A percentile compares a stretch with the other conserved stretches of the same genome.
phyloP scores from a whole-genome alignment of 2,888 invertebrate species.

The Salpingus planirostris region DNA sequence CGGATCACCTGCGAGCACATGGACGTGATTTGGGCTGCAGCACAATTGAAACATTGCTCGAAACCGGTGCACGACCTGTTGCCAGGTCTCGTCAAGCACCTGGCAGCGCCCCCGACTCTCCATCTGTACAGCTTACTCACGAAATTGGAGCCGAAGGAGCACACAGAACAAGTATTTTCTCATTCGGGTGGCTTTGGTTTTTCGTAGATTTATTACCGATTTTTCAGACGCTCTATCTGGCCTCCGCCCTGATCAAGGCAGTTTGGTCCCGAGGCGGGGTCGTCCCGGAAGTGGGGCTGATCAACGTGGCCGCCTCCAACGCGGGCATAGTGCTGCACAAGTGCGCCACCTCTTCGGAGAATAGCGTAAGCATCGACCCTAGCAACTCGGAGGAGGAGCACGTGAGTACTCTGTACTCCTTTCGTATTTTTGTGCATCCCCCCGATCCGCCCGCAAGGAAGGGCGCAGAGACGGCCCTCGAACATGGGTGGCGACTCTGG shows the following conservation, averaged over 20 bases:
- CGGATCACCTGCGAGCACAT: conserved; percentile 84
- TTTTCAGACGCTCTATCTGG: conserved; percentile 77
- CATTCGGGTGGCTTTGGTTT: background rate
- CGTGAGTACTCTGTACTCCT: conserved; percentile 29
- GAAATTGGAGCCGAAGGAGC: conserved; percentile 80
- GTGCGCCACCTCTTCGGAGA: conserved; percentile 63
- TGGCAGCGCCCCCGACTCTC: conserved; percentile 79
- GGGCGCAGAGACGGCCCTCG: too few relatives aligned
- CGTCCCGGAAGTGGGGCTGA: conserved; percentile 38
- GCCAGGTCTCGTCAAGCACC: conserved; percentile 81
- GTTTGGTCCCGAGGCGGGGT: conserved; percentile 73
- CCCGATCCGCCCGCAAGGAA: too few relatives aligned
- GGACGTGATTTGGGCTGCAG: conserved; percentile 90
- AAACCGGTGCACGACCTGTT: conserved; percentile 87
- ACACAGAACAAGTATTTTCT: conserved; percentile 70
- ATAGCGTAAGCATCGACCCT: conserved; percentile 71
- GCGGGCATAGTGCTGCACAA: conserved; percentile 44
- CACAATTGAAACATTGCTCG: conserved; percentile 90
- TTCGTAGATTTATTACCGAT: conserved; percentile 13
- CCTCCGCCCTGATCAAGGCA: conserved; percentile 82
- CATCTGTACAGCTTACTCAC: conserved; percentile 83
- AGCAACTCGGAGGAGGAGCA: conserved; percentile 73
- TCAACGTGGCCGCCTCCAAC: conserved; percentile 39
- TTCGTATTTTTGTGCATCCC: too few relatives aligned
- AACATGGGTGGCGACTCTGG: too few relatives aligned